Percentiles rank a stretch among this genome's conserved stretches.
These are phyloP conservation scores for Syrmaticus mikado DNA, from an alignment of 2,113 vertebrate genomes.

Conservation along the genomic window DNA sequence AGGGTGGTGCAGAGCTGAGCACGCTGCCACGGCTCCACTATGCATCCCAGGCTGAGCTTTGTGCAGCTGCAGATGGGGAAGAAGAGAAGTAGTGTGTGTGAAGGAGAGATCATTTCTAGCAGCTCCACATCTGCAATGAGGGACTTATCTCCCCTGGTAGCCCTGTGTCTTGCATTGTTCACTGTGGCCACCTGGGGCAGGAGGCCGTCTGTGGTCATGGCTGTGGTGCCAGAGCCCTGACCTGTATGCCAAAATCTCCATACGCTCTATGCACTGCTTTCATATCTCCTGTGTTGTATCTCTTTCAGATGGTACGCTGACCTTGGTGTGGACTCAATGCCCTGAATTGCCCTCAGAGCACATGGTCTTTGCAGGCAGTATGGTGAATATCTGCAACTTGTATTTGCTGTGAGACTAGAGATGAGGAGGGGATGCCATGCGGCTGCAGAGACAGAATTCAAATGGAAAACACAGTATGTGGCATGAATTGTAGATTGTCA, in stretches of 20 bases:
- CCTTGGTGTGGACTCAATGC: neutral
- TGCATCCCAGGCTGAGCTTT: neutral
- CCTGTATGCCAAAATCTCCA: neutral
- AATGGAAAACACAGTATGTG: neutral
- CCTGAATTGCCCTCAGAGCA: neutral
- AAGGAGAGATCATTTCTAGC: neutral
- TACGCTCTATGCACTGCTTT: neutral
- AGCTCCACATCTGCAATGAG: neutral
- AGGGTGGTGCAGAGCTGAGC: neutral
- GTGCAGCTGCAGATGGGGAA: neutral
- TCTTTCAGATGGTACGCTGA: neutral
- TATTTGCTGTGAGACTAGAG: neutral
- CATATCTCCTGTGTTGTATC: neutral
- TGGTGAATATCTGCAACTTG: neutral
- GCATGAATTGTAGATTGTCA: neutral
- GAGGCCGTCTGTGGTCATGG: neutral
- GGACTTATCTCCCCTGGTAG: neutral
- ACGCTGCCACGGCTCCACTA: neutral
- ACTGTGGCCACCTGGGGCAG: neutral
- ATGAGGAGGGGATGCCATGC: neutral
- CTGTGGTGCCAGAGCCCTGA: neutral
- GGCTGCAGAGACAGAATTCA: neutral
- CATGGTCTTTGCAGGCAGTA: neutral
- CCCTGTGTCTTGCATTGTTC: neutral
- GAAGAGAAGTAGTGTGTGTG: neutral